Evolutionary conservation across 2,797 vertebrate genomes (phyloP), one percentile per base, ranked within the genome.

Genomic region (Zalophus californianus): DNA sequence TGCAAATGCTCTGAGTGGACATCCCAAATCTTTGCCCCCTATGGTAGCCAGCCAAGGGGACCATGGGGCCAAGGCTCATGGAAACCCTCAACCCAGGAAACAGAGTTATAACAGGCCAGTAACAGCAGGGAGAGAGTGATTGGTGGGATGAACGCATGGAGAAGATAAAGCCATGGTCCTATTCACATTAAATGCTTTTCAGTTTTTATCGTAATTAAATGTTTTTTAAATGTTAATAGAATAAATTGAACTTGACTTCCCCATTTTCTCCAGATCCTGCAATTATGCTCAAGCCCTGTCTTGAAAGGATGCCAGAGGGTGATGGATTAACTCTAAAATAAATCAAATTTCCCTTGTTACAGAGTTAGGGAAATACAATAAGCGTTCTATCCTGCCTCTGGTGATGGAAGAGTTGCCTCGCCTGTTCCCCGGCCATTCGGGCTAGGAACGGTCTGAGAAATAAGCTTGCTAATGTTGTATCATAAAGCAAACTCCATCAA

Each of bases 301-400:
- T 97, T 98, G 95, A 98, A 98, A 98, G 86, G 56, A 87, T 98
- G 93, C 92, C 98, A 97, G 86, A 95, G 56, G 95, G 92, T 90
- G 94, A 98, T 77, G 97, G 97, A 97, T 98, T 95, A 98, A 97
- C 94, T 98, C 78, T 90, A 90, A 94, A 97, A 97, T 86, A 93
- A 94, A 97, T 98, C 91, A 97, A 97, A 98, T 97, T 98, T 88
- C 86, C 78, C 68, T 70, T 25, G 18, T 70, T 97, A 62, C 50
- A 16, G 75, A 98, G 68, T 94, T 97, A 95, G 66, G 97, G 66
- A 84, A 98, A 95, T 89, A 84, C 83, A 96, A 58, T 94, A 79
- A 97, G 3, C 82, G 44, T 84, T 50, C 60, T 44, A 27, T 44
- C 83, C 80, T 78, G 87, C 93, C 64, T 85, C 83, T 94, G 44